Percentiles rank a stretch among this genome's conserved stretches.
These are phyloP conservation scores for Lasioglossum leucozonium DNA, from an alignment of 2,888 invertebrate genomes.

Conservation along the genomic window DNA sequence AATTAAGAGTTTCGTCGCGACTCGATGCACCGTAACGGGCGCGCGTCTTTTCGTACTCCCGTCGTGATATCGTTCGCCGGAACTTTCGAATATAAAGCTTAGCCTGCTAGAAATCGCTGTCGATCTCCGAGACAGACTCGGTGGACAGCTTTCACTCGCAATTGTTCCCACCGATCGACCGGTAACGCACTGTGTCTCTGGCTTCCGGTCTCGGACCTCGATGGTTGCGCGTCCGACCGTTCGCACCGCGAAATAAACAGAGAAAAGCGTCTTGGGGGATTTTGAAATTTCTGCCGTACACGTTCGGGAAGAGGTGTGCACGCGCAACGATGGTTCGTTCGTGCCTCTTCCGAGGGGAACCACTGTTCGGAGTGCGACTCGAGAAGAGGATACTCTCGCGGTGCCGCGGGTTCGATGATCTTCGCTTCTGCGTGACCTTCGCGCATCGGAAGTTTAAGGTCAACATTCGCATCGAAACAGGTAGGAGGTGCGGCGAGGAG, in stretches of 20 bases:
- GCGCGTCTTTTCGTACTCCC: background rate
- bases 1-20: conserved; percentile 17
- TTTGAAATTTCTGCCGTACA: background rate
- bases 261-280: background rate
- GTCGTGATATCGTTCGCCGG: background rate
- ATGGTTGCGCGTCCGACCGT: background rate
- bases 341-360: background rate
- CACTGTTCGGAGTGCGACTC: background rate
- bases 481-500: conserved; percentile 50
- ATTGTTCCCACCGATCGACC: conserved; percentile 1
- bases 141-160: background rate
- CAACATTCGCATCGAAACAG: conserved; percentile 75
- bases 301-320: background rate
- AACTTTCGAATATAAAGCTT: background rate
- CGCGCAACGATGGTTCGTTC: background rate
- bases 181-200: background rate
- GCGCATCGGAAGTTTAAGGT: conserved; percentile 70
- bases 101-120: background rate
- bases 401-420: conserved; percentile 54
- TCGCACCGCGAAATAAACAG: background rate
- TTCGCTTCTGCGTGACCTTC: conserved; percentile 57
- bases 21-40: conserved; percentile 24
- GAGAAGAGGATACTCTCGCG: background rate
- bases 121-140: background rate
- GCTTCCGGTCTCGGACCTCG: background rate